phyloP scores from a whole-genome alignment of 2,888 invertebrate genomes.

The Cataglyphis rosenhaueri region DNA sequence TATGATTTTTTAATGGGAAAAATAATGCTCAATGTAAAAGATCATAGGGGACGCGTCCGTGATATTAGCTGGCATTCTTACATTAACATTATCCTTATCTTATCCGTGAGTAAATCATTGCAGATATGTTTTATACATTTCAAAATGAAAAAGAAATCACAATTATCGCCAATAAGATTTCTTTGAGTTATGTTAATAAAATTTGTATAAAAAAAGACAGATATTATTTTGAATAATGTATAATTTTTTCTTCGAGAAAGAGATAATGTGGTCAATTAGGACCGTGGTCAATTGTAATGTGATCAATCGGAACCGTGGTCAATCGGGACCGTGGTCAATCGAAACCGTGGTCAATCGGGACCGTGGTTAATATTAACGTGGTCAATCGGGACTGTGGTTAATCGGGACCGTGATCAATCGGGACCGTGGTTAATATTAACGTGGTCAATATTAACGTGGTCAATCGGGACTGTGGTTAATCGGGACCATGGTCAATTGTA shows the following conservation, averaged over 20 bases:
- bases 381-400: no score
- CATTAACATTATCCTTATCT: constrained; percentile 91
- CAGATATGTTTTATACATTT: neutral
- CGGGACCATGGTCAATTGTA: no score
- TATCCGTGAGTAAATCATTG: constrained; percentile 88
- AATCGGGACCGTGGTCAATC: no score
- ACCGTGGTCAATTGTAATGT: no score
- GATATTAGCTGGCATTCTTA: constrained; percentile 95
- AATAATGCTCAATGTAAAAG: constrained; percentile 88
- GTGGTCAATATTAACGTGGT: no score
- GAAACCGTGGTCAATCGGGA: no score
- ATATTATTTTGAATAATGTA: neutral
- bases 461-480: neutral
- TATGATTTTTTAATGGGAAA: constrained; percentile 93
- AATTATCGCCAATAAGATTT: neutral
- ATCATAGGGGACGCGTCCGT: constrained; percentile 91
- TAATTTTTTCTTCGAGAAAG: neutral
- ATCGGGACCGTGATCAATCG: no score
- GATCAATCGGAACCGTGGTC: no score
- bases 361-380: no score
- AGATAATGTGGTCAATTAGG: neutral
- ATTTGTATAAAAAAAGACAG: no score
- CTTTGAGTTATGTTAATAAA: no score
- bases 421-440: no score
- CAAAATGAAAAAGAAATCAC: neutral